phyloP scores from a whole-genome alignment of 2,113 vertebrate genomes.

The Tupaia chinensis region DNA sequence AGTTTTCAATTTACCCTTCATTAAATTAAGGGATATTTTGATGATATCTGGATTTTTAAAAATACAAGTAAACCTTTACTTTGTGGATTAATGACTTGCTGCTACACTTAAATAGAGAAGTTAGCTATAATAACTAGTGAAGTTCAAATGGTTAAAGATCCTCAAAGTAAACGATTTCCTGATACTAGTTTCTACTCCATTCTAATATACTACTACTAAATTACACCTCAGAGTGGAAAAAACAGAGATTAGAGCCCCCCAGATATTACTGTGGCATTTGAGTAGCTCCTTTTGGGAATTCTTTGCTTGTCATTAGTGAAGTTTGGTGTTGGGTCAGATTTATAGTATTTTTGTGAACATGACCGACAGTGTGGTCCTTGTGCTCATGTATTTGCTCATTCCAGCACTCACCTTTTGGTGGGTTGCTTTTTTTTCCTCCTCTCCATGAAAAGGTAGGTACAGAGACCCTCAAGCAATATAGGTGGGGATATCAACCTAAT shows the following conservation, averaged over 20 bases:
- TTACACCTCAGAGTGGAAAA: background rate
- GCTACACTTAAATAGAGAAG: background rate
- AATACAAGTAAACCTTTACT: background rate
- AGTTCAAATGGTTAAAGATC: background rate
- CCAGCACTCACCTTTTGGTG: background rate
- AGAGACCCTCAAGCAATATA: background rate
- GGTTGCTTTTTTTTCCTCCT: background rate
- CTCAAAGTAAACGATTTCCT: background rate
- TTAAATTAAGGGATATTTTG: background rate
- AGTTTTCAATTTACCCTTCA: background rate
- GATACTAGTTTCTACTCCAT: background rate
- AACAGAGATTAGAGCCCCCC: background rate
- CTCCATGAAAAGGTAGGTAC: background rate
- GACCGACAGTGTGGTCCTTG: background rate
- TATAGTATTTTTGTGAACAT: background rate
- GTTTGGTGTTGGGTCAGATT: background rate
- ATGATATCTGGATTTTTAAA: background rate
- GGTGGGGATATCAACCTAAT: background rate
- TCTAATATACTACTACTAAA: background rate
- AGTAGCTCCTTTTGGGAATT: background rate
- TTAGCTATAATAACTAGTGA: background rate
- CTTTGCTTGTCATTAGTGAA: background rate
- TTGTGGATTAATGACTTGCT: background rate
- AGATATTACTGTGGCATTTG: fast-evolving
- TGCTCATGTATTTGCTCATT: background rate